Conservation (phyloP, 2,797 vertebrate species). For the Myotis planiceps region DNA sequence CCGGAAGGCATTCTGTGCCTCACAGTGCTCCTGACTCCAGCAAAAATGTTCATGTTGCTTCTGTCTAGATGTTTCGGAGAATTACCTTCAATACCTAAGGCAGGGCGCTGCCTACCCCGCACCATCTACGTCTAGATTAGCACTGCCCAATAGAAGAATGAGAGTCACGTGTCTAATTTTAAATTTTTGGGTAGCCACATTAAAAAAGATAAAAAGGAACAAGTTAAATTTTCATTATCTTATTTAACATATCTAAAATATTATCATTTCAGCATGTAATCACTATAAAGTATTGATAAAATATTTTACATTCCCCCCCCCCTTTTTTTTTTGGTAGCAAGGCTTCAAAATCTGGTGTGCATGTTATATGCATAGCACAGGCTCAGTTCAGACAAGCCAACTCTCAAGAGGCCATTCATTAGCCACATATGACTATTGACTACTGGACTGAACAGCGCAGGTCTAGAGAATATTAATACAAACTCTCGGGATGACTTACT, state of each 20-base stretch:
- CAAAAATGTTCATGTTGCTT: background rate
- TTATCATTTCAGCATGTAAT: background rate
- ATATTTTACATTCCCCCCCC: background rate
- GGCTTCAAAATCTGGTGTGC: background rate
- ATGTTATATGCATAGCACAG: background rate
- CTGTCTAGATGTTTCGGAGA: background rate
- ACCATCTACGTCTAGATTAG: background rate
- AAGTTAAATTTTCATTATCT: background rate
- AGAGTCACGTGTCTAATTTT: background rate
- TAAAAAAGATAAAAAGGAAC: background rate
- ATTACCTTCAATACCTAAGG: background rate
- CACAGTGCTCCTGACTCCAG: background rate
- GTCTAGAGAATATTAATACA: background rate
- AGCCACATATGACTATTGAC: background rate
- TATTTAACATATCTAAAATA: conserved; percentile 2
- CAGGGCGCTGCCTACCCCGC: background rate
- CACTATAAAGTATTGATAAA: background rate
- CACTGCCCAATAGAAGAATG: background rate
- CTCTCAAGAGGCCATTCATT: background rate
- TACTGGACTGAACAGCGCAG: background rate
- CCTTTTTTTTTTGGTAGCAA: background rate
- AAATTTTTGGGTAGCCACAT: background rate
- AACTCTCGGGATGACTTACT: background rate
- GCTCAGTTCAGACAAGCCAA: background rate
- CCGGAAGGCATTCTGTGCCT: background rate